Base-by-base conservation (phyloP, 2,888 invertebrate species). In the Drosophila paracracens region DNA sequence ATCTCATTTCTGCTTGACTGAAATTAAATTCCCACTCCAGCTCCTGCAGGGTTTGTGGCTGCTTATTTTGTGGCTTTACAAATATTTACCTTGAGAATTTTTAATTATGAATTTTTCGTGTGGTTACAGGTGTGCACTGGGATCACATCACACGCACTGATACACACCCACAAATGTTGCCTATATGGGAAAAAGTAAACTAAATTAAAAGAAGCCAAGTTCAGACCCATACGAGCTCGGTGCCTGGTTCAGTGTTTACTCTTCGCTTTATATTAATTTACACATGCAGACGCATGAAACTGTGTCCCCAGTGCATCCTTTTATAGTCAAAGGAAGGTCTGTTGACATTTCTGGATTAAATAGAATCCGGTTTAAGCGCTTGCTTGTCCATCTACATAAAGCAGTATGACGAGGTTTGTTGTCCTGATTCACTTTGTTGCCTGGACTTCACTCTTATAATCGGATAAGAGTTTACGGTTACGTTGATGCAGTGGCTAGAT, bases 241-340 rank as follows among this genome's bases (percentile, higher is more conserved):
- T 67, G 61, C 27, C 61, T 60, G 63, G 69, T 73, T 81, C 43
- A 65, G 36, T 84, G 79, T 78, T 68, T 79, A 66, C 70, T 61
- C 58, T 70, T 54, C 31, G 63, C 48, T 63, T 70, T 82, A 64
- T 66, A 88, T 81, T 84, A 84, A 72, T 81, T 85, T 82, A 63
- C 59, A 63, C 68, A 60, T 70, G 70, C 74, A 68, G 63, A 52
- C 64, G 46, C 58, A 59, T 29, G 56, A 58, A 40, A 54, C 51
- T 69, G 43, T 10, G 70, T 48, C 25, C 36, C 46, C 59, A 29
- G 16, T 13, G 38, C 54, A 48, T 53, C 29, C 54, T 56, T 74
- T 66, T 48, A 51, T 43, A 46, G 53, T 40, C 33, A n/a, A n/a
- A 51, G 36, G 33, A 58, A 38, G 29, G 31, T 66, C 48, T 74